Base-by-base conservation (phyloP, 2,113 vertebrate species). In the Chionis minor region DNA sequence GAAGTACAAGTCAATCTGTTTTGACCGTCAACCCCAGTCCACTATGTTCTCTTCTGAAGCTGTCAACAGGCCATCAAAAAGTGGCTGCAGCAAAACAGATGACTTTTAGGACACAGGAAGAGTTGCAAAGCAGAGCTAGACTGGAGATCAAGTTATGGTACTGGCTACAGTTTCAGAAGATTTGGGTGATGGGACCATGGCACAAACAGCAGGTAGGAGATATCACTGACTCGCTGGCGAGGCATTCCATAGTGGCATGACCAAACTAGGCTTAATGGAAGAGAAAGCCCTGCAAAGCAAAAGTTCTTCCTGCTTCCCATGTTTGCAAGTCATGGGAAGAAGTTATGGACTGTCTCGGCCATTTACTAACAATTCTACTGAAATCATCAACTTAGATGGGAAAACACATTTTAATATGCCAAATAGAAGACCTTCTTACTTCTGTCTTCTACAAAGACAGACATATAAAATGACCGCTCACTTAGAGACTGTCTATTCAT, bases 391-490 rank as follows among this genome's bases (percentile, higher is more conserved):
- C 30, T 92, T n/a, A 26, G 54, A 83, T 23, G 49, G 56, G 45
- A 32, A 83, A 61, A 24, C 38, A 59, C 4, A 32, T 77, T 81
- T 44, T 66, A 85, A 49, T 33, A 62, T 1, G 33, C 8, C 52
- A 70, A 82, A 72, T 0, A 82, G 22, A 90, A 86, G 38, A 73
- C 22, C 21, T 30, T 67, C 38, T 52, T 40, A 24, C 32, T 44
- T 71, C 80, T 73, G 14, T 32, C 73, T 87, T 80, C 73, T 85
- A 62, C 74, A 93, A 93, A 94, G 78, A 92, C 70, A 92, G 49
- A 67, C 47, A 86, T 33, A 89, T 47, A 78, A 90, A 97, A 66
- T 30, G 81, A 82, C 49, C 70, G 84, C 49, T 79, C 86, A 55
- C 52, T 89, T 51, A 44, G 26, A 77, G 78, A 42, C 61, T 69